Evolutionary conservation across 2,113 vertebrate species (phyloP), one percentile per base, ranked within the genome.

Genomic region (Uria lomvia): DNA sequence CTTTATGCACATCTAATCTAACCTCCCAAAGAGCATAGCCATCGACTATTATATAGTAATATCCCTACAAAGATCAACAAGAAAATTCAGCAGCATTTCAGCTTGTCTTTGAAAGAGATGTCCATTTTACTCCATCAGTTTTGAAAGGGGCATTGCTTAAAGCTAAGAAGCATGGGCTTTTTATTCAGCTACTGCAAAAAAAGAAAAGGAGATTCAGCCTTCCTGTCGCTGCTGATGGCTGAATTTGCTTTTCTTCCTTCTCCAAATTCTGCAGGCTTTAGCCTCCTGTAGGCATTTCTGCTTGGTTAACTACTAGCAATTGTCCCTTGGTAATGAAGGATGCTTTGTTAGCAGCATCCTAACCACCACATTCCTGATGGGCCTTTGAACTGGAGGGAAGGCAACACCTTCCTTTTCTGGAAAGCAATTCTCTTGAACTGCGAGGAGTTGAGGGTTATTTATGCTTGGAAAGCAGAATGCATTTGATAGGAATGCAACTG

Each of bases 41-140:
- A 3, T 3, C 86, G 78, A 63, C 67, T 80, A 17, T 75, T 73
- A 66, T 23, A 50, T 4, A 52, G 32, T 15, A 74, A 66, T 58
- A 71, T 12, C 58, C 32, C 45, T 43, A 58, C 81, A 76, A 94
- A 94, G 66, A 67, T 30, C 67, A 90, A 58, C 70, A 90, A 89
- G 77, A 91, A 96, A 65, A 79, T 85, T 79, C 90, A 82, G 62
- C 70, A 93, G 38, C 52, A 30, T 74, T 91, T 96, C 92, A 80
- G 34, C 47, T 83, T 84, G 59, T 67, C 55, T 94, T 90, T 93
- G 56, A 92, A 71, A 88, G 50, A 94, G 49, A 83, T 77, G 86
- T 92, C 75, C 1, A 3, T 66, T 95, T 94, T 92, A 83, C n/a
- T 92, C 90, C 63, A 66, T 79, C 21, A 8, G 34, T 85, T 96